phyloP scores from a whole-genome alignment of 2,888 invertebrate species.

The Nomada lathburiana region DNA sequence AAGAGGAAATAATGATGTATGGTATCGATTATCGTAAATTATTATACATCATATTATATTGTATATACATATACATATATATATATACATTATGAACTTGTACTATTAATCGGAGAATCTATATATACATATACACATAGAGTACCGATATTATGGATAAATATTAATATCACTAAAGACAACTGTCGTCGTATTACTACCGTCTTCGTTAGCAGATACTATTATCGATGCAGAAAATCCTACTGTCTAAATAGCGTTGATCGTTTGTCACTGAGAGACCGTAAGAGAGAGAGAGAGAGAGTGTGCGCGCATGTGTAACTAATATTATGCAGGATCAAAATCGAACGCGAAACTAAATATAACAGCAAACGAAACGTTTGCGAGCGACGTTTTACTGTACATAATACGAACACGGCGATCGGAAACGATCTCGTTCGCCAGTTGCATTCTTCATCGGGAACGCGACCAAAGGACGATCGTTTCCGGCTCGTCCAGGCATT shows the following conservation, averaged over 20 bases:
- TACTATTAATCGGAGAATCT: constrained; percentile 76
- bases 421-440: constrained; percentile 28
- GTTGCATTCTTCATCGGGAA: not conserved
- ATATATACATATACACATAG: constrained; percentile 73
- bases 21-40: constrained; percentile 78
- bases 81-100: constrained; percentile 74
- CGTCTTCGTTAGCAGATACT: constrained; percentile 73
- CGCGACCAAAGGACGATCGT: constrained; percentile 16
- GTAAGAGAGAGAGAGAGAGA: constrained; percentile 43
- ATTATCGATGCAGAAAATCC: constrained; percentile 72
- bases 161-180: constrained; percentile 73
- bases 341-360: constrained; percentile 41
- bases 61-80: constrained; percentile 71
- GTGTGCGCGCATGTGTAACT: constrained; percentile 37
- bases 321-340: constrained; percentile 4
- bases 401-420: constrained; percentile 34
- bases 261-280: constrained; percentile 74
- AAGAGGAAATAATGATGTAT: constrained; percentile 65
- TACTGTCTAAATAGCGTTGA: constrained; percentile 75
- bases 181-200: constrained; percentile 72
- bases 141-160: constrained; percentile 69
- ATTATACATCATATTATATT: constrained; percentile 75
- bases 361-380: constrained; percentile 21
- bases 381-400: constrained; percentile 58
- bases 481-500: constrained; percentile 25